Conservation (phyloP, 2,797 vertebrate genomes). For the Atherinosoma microstoma region DNA sequence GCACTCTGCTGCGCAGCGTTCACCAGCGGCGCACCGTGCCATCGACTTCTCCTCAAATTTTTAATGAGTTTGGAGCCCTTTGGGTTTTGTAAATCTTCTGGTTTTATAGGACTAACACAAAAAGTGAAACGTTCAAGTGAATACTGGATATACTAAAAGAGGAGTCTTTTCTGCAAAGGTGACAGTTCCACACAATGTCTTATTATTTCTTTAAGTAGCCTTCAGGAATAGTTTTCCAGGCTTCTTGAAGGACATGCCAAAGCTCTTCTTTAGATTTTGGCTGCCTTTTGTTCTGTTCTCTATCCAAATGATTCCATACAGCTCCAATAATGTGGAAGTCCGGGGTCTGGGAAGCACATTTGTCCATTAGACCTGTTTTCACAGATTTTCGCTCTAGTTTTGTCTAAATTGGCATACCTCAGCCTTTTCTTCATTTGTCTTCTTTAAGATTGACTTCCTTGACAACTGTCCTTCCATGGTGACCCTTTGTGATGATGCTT, state of each 20-base stretch:
- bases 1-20: slow-evolving; percentile 34
- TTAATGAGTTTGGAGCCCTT: neutral
- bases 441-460: too few relatives aligned
- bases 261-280: neutral
- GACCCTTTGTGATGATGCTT: too few relatives aligned
- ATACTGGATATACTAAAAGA: too few relatives aligned
- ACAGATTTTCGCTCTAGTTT: too few relatives aligned
- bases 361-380: too few relatives aligned
- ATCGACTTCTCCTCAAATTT: slow-evolving; percentile 12
- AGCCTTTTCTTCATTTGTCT: too few relatives aligned
- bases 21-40: slow-evolving; percentile 4
- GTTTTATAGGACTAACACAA: neutral
- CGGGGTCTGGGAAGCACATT: too few relatives aligned
- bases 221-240: neutral
- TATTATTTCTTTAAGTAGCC: neutral
- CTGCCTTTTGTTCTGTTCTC: neutral
- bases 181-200: neutral
- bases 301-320: neutral
- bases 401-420: too few relatives aligned
- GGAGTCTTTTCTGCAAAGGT: neutral
- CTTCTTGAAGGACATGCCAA: neutral
- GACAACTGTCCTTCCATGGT: too few relatives aligned
- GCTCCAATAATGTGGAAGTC: neutral
- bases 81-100: neutral
- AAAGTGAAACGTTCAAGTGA: too few relatives aligned